Base-by-base conservation (phyloP, 1,140 invertebrate species). In the Antheraea pernyi region DNA sequence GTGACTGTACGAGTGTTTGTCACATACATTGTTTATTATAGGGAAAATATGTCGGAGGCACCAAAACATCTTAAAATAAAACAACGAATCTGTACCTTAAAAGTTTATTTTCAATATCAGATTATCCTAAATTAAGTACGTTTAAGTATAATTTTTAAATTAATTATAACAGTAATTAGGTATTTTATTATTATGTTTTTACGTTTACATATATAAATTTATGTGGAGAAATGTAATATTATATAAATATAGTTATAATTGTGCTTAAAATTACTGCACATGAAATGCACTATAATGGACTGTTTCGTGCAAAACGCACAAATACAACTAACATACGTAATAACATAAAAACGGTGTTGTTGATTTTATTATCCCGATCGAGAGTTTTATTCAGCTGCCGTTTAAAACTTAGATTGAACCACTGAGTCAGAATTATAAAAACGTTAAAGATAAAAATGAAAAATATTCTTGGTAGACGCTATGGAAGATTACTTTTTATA, bases 271-370 rank as follows among this genome's bases (percentile, higher is more conserved):
- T 85, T 89, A 89, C 81, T 84, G 81, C 79, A 77, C 85, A 86
- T 89, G 85, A 91, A 90, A 91, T 91, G 89, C 88, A 91, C 85
- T 91, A 84, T 77, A 60, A 85, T 89, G 87, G 87, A 88, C 87
- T 81, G 80, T 80, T 81, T 78, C 78, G 80, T 53, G 46, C 46
- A n/a, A 53, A 53, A 53, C 46, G 46, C 16, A 53, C 46, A 13
- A 53, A 53, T 53, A 53, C 46, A 53, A 53, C 46, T 53, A 53
- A 53, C 13, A 53, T 53, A 53, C 46, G 5, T 53, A 53, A n/a
- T n/a, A n/a, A n/a, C n/a, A n/a, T n/a, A n/a, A n/a, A 13, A 53
- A 53, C 46, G 16, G 46, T 53, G 7, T n/a, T 60, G 22, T 60
- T 60, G 46, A n/a, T 53, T 53, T 53, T 53, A 0, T 53, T 53